Conservation (phyloP, 2,888 invertebrate species). For the Aquatica leii region DNA sequence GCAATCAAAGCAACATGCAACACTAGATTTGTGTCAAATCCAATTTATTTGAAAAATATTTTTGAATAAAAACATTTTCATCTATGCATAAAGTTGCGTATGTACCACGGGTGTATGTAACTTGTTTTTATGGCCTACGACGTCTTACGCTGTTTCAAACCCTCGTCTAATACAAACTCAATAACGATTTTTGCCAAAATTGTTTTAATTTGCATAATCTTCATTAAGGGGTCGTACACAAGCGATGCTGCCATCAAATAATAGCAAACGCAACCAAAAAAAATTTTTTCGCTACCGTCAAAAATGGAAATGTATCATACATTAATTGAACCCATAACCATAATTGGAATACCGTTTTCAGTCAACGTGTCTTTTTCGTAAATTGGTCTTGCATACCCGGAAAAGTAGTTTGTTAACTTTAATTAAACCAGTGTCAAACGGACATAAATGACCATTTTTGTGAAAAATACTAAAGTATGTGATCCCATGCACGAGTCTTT, state of each 20-base stretch:
- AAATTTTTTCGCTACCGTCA: slow-evolving; percentile 79
- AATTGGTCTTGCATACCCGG: slow-evolving; percentile 82
- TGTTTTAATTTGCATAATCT: slow-evolving; percentile 77
- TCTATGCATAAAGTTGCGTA: no score
- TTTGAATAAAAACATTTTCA: no score
- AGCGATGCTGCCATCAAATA: slow-evolving; percentile 77
- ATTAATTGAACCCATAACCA: slow-evolving; percentile 82
- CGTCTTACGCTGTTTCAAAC: slow-evolving; percentile 69
- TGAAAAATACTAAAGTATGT: slow-evolving; percentile 77
- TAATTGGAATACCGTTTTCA: slow-evolving; percentile 77
- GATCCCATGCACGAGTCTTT: slow-evolving; percentile 69
- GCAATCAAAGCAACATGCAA: no score
- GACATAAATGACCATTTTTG: slow-evolving; percentile 78
- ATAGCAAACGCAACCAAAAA: no score
- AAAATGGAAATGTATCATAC: slow-evolving; percentile 87
- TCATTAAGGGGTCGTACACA: slow-evolving; percentile 75
- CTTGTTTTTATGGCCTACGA: no score
- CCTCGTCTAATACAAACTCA: slow-evolving; percentile 75
- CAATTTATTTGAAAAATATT: no score
- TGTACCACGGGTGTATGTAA: no score
- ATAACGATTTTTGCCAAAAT: slow-evolving; percentile 81
- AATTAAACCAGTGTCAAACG: slow-evolving; percentile 80
- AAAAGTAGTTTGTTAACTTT: slow-evolving; percentile 78
- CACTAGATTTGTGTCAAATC: no score
- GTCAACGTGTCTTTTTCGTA: slow-evolving; percentile 75